Evolutionary conservation across 2,113 vertebrate genomes (phyloP).

Genomic region (human): DNA sequence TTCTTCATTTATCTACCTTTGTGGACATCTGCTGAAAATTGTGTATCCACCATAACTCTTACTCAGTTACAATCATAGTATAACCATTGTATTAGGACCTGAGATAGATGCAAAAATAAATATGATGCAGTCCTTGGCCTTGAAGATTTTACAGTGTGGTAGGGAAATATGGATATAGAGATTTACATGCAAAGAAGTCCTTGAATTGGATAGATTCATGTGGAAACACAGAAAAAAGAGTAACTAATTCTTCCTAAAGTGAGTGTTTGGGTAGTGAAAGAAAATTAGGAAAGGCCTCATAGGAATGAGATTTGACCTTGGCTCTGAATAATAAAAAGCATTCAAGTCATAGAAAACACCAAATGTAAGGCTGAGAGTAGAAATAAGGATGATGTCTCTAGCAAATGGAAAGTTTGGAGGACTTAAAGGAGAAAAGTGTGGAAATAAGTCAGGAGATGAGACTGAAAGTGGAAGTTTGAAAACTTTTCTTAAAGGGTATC

Average conservation of each 20-base stretch:
- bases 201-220: not conserved
- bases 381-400: not conserved
- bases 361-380: not conserved
- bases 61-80: not conserved
- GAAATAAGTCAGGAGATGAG: not conserved
- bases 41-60: not conserved
- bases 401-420: not conserved
- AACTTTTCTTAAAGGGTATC: not conserved
- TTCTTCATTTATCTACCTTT: constrained; percentile 21
- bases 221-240: not conserved
- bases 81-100: not conserved
- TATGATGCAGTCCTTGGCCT: not conserved
- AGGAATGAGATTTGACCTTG: not conserved
- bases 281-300: not conserved
- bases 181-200: not conserved
- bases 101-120: not conserved
- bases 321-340: not conserved
- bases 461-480: not conserved
- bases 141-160: not conserved
- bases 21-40: not conserved
- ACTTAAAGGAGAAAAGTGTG: not conserved
- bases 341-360: not conserved
- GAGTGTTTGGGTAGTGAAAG: not conserved
- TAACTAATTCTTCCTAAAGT: not conserved
- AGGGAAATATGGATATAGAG: not conserved